Base-by-base conservation (phyloP, 2,113 vertebrate genomes). In the Oreocharis arfaki region DNA sequence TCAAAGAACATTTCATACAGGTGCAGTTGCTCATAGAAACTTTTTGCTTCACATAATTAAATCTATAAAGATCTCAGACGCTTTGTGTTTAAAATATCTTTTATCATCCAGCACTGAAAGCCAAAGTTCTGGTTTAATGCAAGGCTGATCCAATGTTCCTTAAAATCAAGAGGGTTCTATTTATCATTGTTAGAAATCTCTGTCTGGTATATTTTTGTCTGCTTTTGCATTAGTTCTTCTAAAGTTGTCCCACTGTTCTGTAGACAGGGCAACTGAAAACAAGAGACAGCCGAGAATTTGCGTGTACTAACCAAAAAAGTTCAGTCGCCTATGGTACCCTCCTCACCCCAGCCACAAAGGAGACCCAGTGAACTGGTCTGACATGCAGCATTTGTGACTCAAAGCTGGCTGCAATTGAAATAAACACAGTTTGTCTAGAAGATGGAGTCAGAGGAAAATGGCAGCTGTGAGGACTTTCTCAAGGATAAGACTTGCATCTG, bases 361-460 rank as follows among this genome's bases (percentile, higher is more conserved):
- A 67, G 61, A 76, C 44, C 42, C 39, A 39, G 47, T 87, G 90
- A 95, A 85, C 84, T 92, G 73, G 39, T 90, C 68, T 93, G 71
- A 83, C 44, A 41, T 52, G 57, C 73, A 95, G 53, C 57, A 37
- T 74, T 56, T 59, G 73, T 91, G 82, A 92, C 79, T 86, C 71
- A 94, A 65, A 44, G 37, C n/a, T 63, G 67, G 20, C 44, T 92
- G 60, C 81, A 84, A 55, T 1, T 41, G 63, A 82, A 94, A 93
- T 87, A 93, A 94, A 89, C 44, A 69, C 44, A 35, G 27, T 5
- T 94, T 1, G 4, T 79, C 90, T 78, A 49, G 69, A 87, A 89
- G 90, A 84, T 89, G 92, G 92, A 97, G 44, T 94, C 92, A 95
- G 74, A 95, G 47, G 81, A 93, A 92, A 87, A 96, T 94, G 93